These are phyloP conservation scores for Astatoreochromis straeleni DNA, from an alignment of 2,113 vertebrate genomes.

Conservation along the genomic window DNA sequence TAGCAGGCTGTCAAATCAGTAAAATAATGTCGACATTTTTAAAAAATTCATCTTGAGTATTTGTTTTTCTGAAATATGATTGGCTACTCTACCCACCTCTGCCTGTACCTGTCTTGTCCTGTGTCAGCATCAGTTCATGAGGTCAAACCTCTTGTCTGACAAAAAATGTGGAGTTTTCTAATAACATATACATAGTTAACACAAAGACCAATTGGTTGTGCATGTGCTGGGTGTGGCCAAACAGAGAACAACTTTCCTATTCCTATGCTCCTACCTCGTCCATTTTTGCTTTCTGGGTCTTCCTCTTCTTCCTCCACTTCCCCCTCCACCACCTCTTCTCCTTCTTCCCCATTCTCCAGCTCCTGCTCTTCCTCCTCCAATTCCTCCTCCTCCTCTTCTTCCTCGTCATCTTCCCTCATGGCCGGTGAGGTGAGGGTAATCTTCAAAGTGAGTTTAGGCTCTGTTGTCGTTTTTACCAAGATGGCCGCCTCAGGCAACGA, in stretches of 20 bases:
- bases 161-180: not conserved
- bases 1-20: not conserved
- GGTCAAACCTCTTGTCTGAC: not conserved
- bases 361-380: not conserved
- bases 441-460: conserved; percentile 91
- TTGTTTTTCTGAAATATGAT: not conserved
- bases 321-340: not conserved
- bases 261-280: conserved; percentile 44
- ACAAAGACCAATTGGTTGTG: not conserved
- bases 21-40: not conserved
- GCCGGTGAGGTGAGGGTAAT: conserved; percentile 91
- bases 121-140: not conserved
- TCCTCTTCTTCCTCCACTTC: conserved; percentile 17
- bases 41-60: not conserved
- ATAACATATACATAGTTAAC: not conserved
- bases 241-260: not conserved
- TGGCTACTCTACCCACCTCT: not conserved
- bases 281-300: conserved; percentile 26
- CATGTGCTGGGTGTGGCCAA: not conserved
- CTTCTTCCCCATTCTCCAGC: not conserved
- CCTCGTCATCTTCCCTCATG: conserved; percentile 74
- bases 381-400: conserved; percentile 42
- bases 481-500: conserved; percentile 87
- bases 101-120: conserved; percentile 5
- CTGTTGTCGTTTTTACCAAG: conserved; percentile 83